phyloP scores from a whole-genome alignment of 2,113 vertebrate species.

The Otus sunia region DNA sequence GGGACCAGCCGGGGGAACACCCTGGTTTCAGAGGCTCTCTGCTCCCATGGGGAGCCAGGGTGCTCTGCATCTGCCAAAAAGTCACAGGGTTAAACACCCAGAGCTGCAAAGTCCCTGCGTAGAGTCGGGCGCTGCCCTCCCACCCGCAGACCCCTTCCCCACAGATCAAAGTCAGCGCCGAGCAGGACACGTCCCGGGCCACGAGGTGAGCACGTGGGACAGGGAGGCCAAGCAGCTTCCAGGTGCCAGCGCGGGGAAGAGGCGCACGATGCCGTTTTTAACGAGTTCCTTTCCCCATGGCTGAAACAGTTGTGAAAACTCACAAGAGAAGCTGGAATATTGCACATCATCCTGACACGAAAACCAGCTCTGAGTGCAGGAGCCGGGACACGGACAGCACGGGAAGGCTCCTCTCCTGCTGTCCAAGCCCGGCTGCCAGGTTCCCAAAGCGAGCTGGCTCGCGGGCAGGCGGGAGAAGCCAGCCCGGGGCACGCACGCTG shows the following conservation, averaged over 20 bases:
- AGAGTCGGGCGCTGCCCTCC: rapidly evolving
- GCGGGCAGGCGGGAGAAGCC: background rate
- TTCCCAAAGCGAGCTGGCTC: background rate
- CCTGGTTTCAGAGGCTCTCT: no score
- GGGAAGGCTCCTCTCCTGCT: no score
- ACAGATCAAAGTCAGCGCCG: rapidly evolving
- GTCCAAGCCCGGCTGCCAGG: background rate
- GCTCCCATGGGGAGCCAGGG: background rate
- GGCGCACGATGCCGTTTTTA: rapidly evolving
- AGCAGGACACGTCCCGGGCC: rapidly evolving
- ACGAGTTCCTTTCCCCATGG: rapidly evolving
- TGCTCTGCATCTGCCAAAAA: background rate
- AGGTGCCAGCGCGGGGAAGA: background rate
- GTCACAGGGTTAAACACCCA: rapidly evolving
- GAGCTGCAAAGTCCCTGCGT: rapidly evolving
- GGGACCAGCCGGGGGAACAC: background rate
- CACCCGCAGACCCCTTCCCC: background rate
- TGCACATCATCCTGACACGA: rapidly evolving
- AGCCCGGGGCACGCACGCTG: rapidly evolving
- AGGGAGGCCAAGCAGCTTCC: background rate
- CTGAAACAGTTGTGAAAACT: background rate
- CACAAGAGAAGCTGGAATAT: background rate
- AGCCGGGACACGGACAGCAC: rapidly evolving
- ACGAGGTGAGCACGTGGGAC: rapidly evolving
- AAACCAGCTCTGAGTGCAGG: background rate